Conservation (phyloP, 2,797 vertebrate species). For the Danio kyathit region DNA sequence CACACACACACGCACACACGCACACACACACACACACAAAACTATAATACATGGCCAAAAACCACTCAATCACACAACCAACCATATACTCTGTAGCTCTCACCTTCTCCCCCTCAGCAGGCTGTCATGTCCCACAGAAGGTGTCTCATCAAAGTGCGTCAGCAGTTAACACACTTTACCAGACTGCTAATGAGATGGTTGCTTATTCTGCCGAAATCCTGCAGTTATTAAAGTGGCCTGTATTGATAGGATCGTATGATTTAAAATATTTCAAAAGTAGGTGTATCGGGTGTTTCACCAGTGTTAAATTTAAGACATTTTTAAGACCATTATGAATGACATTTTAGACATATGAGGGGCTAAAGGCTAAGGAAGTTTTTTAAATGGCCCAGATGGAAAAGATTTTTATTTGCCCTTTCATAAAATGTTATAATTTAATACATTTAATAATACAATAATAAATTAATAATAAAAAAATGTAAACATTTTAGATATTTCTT, state of each 20-base stretch:
- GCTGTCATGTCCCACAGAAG: conserved; percentile 48
- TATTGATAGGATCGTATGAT: neutral
- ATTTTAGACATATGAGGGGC: too few relatives aligned
- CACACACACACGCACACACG: conserved; percentile 1
- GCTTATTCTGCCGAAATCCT: conserved; percentile 38
- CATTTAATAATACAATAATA: too few relatives aligned
- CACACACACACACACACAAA: conserved; percentile 18
- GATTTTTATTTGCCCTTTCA: too few relatives aligned
- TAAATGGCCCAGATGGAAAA: too few relatives aligned
- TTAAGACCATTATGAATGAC: too few relatives aligned
- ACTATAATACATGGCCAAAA: conserved; percentile 10
- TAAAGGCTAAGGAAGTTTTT: too few relatives aligned
- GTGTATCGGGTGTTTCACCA: too few relatives aligned
- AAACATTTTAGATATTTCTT: too few relatives aligned
- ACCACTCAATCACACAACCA: conserved; percentile 24
- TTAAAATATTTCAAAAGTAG: neutral
- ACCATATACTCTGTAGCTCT: conserved; percentile 32
- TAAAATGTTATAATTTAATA: too few relatives aligned
- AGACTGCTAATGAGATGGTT: conserved; percentile 37
- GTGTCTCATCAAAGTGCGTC: conserved; percentile 33
- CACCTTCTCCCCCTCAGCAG: conserved; percentile 53
- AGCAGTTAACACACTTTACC: conserved; percentile 40
- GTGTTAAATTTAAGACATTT: too few relatives aligned
- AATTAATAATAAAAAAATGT: too few relatives aligned
- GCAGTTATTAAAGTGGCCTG: conserved; percentile 1